These are phyloP conservation scores for Cacoxenus indagator DNA, from an alignment of 2,888 invertebrate genomes.

Conservation along the genomic window DNA sequence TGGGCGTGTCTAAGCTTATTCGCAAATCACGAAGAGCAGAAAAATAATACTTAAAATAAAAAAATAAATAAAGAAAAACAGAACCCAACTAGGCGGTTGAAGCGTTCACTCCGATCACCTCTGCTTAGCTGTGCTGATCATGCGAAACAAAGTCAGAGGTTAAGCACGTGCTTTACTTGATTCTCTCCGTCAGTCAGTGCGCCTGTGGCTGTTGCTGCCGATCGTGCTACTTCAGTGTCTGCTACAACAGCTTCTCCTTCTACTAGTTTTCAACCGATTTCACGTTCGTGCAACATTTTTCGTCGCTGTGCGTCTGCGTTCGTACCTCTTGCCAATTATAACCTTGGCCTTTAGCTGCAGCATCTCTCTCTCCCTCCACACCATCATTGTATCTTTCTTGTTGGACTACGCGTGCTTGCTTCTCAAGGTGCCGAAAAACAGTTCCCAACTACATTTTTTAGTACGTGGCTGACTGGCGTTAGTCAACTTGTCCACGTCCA, in stretches of 20 bases:
- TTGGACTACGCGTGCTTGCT: constrained; percentile 8
- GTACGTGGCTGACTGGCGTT: constrained; percentile 48
- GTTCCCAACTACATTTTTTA: constrained; percentile 45
- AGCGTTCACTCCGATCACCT: neutral
- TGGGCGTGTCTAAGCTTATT: neutral
- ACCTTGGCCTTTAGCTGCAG: constrained; percentile 60
- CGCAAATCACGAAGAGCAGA: neutral
- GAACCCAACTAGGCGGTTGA: too few species aligned
- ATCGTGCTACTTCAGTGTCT: constrained; percentile 25
- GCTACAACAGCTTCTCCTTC: constrained; percentile 22
- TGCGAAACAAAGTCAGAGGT: constrained; percentile 59
- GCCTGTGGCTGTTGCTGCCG: neutral
- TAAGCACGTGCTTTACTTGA: constrained; percentile 56
- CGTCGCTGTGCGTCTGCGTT: constrained; percentile 24
- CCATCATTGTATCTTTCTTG: constrained; percentile 15
- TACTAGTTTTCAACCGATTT: constrained; percentile 8
- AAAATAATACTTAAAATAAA: too few species aligned
- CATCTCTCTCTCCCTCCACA: neutral
- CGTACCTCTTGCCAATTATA: constrained; percentile 60
- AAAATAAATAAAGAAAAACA: too few species aligned
- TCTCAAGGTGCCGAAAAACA: constrained; percentile 12
- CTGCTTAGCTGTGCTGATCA: neutral
- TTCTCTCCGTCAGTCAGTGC: constrained; percentile 31
- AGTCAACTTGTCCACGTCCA: neutral
- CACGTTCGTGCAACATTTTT: constrained; percentile 15